phyloP scores from a whole-genome alignment of 2,113 vertebrate genomes.

The Drymodes brunneopygia region DNA sequence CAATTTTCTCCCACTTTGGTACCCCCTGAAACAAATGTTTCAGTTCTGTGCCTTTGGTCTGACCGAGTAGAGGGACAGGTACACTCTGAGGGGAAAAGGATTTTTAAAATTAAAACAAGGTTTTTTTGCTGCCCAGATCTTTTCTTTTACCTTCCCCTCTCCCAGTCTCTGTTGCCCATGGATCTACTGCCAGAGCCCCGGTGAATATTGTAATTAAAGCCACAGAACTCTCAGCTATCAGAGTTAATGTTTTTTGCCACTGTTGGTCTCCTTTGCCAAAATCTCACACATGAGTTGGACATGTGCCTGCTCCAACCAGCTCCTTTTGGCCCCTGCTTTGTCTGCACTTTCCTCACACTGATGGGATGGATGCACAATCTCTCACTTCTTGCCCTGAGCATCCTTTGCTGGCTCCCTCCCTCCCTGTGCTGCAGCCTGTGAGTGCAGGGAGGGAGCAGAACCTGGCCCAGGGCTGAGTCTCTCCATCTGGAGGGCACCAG shows the following conservation, averaged over 20 bases:
- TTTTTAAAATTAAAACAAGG: not conserved
- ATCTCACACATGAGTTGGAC: not conserved
- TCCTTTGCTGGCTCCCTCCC: not conserved
- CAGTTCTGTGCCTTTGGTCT: not conserved
- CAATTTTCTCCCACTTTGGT: not conserved
- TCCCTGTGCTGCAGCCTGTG: not conserved
- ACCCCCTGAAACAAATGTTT: not conserved
- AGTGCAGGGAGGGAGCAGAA: not conserved
- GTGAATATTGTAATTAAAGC: not conserved
- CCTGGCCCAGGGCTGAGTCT: fast-evolving
- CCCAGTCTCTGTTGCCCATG: fast-evolving
- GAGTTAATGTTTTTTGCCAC: not conserved
- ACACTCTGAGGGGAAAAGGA: not conserved
- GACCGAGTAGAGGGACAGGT: fast-evolving
- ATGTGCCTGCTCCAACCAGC: fast-evolving
- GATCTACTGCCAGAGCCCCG: not conserved
- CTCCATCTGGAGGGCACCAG: not conserved
- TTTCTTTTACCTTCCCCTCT: not conserved
- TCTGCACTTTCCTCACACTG: not conserved
- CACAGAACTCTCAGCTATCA: not conserved
- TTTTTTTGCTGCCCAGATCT: not conserved
- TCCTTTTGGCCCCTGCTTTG: not conserved
- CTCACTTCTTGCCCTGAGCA: not conserved
- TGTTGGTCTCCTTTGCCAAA: not conserved
- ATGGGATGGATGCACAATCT: not conserved